A percentile compares a stretch with the other conserved stretches of the same genome.
These are phyloP conservation scores for Menidia menidia DNA, from an alignment of 2,797 vertebrate species.

Conservation along the genomic window DNA sequence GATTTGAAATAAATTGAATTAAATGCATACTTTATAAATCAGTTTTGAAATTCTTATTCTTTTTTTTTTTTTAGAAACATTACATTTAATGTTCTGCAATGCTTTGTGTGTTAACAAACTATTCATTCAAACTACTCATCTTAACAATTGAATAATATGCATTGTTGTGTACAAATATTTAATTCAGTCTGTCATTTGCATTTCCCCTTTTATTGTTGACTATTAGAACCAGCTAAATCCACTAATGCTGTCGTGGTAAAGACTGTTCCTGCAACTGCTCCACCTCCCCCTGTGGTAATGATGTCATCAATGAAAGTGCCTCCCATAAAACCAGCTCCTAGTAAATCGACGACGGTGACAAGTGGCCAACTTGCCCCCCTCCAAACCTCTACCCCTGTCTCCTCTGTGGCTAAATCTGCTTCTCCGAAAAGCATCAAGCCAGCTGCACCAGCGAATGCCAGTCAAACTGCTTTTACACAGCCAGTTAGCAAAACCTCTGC, in stretches of 20 bases:
- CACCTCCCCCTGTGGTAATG: conserved; percentile 74
- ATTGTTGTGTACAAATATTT: background rate
- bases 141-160: background rate
- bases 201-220: conserved; percentile 22
- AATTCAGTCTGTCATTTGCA: background rate
- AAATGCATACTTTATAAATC: too few relatives aligned
- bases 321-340: conserved; percentile 72
- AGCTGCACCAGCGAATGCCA: conserved; percentile 5
- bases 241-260: conserved; percentile 76
- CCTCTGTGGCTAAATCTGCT: conserved; percentile 36
- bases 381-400: conserved; percentile 38
- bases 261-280: conserved; percentile 54
- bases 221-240: conserved; percentile 75
- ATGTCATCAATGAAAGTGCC: conserved; percentile 83
- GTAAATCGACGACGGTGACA: conserved; percentile 66
- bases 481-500: conserved; percentile 20
- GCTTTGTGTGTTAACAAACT: background rate
- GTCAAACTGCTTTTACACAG: conserved; percentile 9
- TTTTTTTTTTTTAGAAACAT: background rate
- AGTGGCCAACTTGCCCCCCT: conserved; percentile 46
- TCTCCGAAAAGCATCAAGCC: conserved; percentile 48
- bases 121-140: too few relatives aligned
- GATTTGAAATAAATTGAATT: too few relatives aligned
- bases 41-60: background rate
- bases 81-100: background rate